Evolutionary conservation across 2,888 invertebrate genomes (phyloP), one percentile per base, ranked within the genome.

Genomic region (Rhagium mordax): DNA sequence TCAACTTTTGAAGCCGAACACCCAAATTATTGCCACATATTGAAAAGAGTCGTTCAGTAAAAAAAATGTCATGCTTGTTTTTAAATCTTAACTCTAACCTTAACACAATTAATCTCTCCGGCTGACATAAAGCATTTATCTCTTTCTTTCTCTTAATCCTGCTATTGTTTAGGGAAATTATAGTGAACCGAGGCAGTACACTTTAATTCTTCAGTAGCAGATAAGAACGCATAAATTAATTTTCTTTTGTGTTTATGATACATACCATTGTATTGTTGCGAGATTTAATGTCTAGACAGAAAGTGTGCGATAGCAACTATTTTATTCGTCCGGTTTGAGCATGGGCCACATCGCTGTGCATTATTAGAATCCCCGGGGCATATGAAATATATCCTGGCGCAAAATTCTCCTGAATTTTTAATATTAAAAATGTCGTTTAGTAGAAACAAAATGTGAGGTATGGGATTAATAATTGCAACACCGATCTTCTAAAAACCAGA

Each of bases 351-450:
- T 74, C 71, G 76, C 71, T 72, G 75, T 78, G 77, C 81, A 78
- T 81, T 82, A 82, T 82, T 80, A 80, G 74, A 80, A 77, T 81
- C 81, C 81, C 83, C 57, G 60, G 77, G 81, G 82, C 79, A 76
- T 74, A 78, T 79, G 79, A 81, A 81, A 82, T 83, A 81, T 82
- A 80, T 81, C 78, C 77, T 76, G 59, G 75, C 77, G 75, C 74
- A 64, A 61, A 80, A 78, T 75, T 69, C 81, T 81, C 81, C 77
- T 83, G 83, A 83, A 83, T 82, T 82, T 83, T 82, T 82, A 80
- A 83, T 83, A 83, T 83, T 83, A 82, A 82, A 82, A 83, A 83
- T 81, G 82, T 29, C 66, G 47, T 55, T 66, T 55, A 20, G 21
- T n/a, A 21, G n/a, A 55, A 41, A 47, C 20, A 10, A 41, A 7